These are phyloP conservation scores for Furnarius figulus DNA, from an alignment of 2,113 vertebrate species.

Conservation along the genomic window DNA sequence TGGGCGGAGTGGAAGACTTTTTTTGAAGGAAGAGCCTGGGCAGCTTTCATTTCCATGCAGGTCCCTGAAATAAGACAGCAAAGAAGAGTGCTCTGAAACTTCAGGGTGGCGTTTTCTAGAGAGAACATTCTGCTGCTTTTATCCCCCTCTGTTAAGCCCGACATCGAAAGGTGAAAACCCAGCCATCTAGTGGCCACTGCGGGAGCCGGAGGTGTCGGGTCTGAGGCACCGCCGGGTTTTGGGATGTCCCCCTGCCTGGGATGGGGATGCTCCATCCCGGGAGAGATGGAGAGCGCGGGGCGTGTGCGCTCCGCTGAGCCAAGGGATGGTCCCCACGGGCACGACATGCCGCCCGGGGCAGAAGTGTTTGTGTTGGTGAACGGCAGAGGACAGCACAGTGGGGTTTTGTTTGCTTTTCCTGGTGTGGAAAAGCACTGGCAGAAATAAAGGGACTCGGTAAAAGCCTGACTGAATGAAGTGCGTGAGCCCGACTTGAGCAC, in stretches of 20 bases:
- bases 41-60: neutral
- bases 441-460: neutral
- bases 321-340: neutral
- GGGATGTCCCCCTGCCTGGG: neutral
- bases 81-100: neutral
- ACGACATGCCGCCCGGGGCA: neutral
- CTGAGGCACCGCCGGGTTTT: neutral
- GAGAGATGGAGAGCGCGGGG: neutral
- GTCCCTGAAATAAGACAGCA: neutral
- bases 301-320: neutral
- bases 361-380: neutral
- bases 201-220: neutral
- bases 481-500: neutral
- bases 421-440: neutral
- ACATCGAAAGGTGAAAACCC: neutral
- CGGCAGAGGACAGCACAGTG: neutral
- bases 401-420: neutral
- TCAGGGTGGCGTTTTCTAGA: neutral
- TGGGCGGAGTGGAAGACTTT: neutral
- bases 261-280: neutral
- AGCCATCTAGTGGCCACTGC: constrained; percentile 28
- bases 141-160: fast-evolving
- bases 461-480: neutral
- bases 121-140: neutral
- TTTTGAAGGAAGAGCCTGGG: neutral